These are phyloP conservation scores for Vidua chalybeata DNA, from an alignment of 2,113 vertebrate species.

Conservation along the genomic window DNA sequence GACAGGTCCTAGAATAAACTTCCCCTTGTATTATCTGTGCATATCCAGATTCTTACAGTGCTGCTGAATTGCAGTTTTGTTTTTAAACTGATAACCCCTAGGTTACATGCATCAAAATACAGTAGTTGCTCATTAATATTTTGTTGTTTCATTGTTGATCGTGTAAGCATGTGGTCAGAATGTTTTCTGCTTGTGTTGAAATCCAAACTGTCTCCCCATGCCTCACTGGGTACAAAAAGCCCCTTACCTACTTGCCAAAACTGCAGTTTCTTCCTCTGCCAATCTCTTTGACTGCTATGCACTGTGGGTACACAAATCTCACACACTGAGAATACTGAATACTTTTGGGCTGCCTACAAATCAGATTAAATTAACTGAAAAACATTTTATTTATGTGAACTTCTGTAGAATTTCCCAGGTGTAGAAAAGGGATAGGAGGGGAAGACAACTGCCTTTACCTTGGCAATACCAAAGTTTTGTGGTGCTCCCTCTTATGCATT, in stretches of 20 bases:
- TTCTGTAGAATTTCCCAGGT: not conserved
- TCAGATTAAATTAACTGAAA: not conserved
- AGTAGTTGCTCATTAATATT: conserved; percentile 8
- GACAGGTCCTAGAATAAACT: conserved; percentile 64
- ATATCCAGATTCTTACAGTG: not conserved
- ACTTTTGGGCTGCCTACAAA: not conserved
- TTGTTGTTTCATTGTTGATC: not conserved
- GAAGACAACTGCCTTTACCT: not conserved
- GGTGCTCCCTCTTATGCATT: fast-evolving
- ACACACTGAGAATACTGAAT: not conserved
- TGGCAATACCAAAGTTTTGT: not conserved
- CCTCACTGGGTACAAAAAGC: not conserved
- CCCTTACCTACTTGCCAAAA: not conserved
- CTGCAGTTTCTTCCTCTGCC: conserved; percentile 12
- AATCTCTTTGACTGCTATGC: not conserved
- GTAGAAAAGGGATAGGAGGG: not conserved
- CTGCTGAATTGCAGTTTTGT: conserved; percentile 48
- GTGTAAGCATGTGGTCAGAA: not conserved
- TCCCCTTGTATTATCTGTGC: conserved; percentile 42
- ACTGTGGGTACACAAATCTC: not conserved
- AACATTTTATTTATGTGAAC: not conserved
- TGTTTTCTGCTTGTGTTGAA: not conserved
- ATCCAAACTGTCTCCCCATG: not conserved
- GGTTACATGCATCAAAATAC: not conserved
- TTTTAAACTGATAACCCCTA: not conserved